A percentile compares a stretch with the other conserved stretches of the same genome.
Conservation (phyloP, 2,113 vertebrate genomes). For the Talpa occidentalis region DNA sequence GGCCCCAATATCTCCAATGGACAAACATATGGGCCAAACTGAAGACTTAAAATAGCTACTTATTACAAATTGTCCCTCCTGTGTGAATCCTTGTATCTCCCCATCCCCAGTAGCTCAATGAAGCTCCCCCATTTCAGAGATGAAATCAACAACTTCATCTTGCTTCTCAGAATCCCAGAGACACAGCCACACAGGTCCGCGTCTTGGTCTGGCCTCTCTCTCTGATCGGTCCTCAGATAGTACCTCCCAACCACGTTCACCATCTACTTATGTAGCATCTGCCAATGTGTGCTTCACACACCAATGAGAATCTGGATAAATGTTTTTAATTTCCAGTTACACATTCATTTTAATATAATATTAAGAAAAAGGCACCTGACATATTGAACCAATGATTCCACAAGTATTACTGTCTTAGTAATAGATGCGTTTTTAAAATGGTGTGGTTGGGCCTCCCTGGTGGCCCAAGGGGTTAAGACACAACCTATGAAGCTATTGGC, state of each 20-base stretch:
- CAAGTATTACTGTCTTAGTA: not conserved
- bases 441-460: too few relatives aligned
- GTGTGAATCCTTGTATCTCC: fast-evolving
- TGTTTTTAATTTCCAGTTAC: not conserved
- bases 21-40: not conserved
- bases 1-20: not conserved
- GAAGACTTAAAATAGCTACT: not conserved
- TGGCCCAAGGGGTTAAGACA: too few relatives aligned
- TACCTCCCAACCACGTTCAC: not conserved
- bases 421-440: not conserved
- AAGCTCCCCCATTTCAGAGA: not conserved
- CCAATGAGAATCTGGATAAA: not conserved
- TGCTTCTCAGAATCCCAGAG: not conserved
- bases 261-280: fast-evolving
- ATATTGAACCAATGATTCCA: not conserved
- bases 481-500: too few relatives aligned
- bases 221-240: not conserved
- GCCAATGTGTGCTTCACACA: not conserved
- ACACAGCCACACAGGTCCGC: not conserved
- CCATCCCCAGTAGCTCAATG: not conserved
- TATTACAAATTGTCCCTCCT: not conserved
- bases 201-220: not conserved
- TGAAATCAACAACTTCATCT: not conserved
- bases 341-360: not conserved
- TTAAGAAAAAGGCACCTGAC: not conserved